Conservation (phyloP, 2,113 vertebrate species). For the Cinclus cinclus region DNA sequence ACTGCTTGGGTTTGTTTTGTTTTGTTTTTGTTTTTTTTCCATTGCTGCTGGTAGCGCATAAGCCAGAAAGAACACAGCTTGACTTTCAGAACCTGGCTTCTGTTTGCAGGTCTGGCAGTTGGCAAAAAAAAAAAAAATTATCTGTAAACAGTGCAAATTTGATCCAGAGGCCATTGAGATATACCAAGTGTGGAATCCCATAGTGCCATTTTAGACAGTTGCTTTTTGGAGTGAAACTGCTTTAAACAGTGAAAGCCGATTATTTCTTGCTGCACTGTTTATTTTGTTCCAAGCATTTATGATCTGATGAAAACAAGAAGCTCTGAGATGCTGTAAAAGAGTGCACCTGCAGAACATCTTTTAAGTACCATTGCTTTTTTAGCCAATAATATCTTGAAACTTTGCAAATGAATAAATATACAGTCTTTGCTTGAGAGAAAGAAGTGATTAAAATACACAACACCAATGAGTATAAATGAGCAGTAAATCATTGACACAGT, state of each 20-base stretch:
- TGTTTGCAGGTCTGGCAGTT: conserved; percentile 43
- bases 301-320: conserved; percentile 35
- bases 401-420: conserved; percentile 10
- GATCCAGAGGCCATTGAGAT: conserved; percentile 33
- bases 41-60: conserved; percentile 35
- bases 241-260: conserved; percentile 16
- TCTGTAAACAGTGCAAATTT: conserved; percentile 40
- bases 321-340: conserved; percentile 38
- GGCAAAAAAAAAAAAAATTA: neutral
- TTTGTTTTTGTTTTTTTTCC: neutral
- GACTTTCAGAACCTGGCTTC: conserved; percentile 57
- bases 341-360: conserved; percentile 62
- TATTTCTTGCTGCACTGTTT: conserved; percentile 44
- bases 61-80: conserved; percentile 56
- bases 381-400: conserved; percentile 11
- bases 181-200: conserved; percentile 15
- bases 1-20: neutral
- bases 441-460: neutral
- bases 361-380: conserved; percentile 12
- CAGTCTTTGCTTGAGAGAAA: conserved; percentile 31
- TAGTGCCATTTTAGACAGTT: conserved; percentile 25
- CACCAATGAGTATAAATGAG: neutral
- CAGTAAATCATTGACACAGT: conserved; percentile 1
- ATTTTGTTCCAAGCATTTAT: conserved; percentile 33
- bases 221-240: conserved; percentile 14